Evolutionary conservation across 1,140 invertebrate species (phyloP).

Genomic region (Apis florea): DNA sequence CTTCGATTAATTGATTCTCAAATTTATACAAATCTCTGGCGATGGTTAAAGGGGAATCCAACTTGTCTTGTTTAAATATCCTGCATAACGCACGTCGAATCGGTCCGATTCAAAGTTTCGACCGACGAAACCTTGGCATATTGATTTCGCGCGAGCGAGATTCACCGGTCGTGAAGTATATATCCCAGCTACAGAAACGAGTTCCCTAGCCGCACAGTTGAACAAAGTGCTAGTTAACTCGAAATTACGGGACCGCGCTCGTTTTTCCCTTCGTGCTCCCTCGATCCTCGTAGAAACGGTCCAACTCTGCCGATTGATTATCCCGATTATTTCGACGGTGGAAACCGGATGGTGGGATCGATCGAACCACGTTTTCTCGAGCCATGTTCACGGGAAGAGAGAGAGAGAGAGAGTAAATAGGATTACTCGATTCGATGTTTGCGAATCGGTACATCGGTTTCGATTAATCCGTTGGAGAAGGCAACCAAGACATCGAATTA

Average conservation of each 20-base stretch:
- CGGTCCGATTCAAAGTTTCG: not conserved
- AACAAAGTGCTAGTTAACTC: conserved; percentile 18
- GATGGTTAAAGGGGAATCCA: too few species aligned
- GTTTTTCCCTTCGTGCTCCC: not conserved
- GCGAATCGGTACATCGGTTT: not conserved
- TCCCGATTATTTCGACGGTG: not conserved
- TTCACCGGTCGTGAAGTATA: not conserved
- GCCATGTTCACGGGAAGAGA: not conserved
- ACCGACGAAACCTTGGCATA: not conserved
- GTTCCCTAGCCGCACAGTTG: not conserved
- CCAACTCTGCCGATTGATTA: not conserved
- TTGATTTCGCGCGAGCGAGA: not conserved
- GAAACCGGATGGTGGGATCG: not conserved
- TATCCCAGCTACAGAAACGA: not conserved
- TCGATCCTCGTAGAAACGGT: not conserved
- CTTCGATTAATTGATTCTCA: too few species aligned
- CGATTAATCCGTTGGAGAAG: not conserved
- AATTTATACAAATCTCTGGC: too few species aligned
- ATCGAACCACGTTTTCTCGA: not conserved
- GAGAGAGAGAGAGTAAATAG: not conserved
- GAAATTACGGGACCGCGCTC: conserved; percentile 9
- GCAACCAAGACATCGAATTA: not conserved
- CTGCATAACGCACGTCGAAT: too few species aligned
- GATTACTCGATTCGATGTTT: not conserved
- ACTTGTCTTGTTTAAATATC: too few species aligned